Percentiles rank a stretch among this genome's conserved stretches.
Evolutionary conservation across 1,140 invertebrate genomes (phyloP).

Genomic region (Musca domestica): DNA sequence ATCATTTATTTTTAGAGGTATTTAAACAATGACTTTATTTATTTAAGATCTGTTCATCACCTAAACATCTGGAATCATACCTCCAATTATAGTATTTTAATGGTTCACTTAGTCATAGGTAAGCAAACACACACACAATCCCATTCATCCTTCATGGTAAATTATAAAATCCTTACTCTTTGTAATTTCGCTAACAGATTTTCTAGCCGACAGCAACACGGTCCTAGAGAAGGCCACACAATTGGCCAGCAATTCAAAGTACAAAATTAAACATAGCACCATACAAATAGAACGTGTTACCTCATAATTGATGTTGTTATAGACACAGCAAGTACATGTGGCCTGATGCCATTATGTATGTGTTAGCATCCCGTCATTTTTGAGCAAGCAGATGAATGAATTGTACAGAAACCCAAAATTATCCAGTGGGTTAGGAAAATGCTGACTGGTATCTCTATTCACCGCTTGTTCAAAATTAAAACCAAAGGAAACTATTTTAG

Average conservation of each 20-base stretch:
- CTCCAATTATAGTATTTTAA: conserved; percentile 67
- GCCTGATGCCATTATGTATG: too few species aligned
- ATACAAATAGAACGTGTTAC: conserved; percentile 59
- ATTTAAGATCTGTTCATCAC: conserved; percentile 65
- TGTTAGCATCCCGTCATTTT: too few species aligned
- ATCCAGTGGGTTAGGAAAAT: too few species aligned
- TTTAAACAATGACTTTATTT: neutral
- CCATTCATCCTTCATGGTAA: neutral
- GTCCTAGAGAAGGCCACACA: conserved; percentile 59
- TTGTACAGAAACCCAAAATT: too few species aligned
- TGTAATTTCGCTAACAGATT: conserved; percentile 54
- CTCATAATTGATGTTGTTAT: conserved; percentile 22
- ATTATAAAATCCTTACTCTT: neutral
- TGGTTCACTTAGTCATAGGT: conserved; percentile 76
- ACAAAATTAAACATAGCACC: conserved; percentile 62
- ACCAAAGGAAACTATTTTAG: too few species aligned
- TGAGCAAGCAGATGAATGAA: too few species aligned
- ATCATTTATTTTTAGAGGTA: neutral
- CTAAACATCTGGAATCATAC: conserved; percentile 80
- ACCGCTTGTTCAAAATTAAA: too few species aligned
- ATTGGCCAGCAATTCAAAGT: conserved; percentile 56
- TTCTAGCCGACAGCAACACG: conserved; percentile 54
- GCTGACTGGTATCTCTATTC: too few species aligned
- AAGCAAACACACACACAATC: conserved; percentile 34
- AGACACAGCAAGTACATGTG: too few species aligned